Percentiles rank a stretch among this genome's conserved stretches.
phyloP scores from a whole-genome alignment of 1,140 invertebrate genomes.

The Hyphantria cunea region DNA sequence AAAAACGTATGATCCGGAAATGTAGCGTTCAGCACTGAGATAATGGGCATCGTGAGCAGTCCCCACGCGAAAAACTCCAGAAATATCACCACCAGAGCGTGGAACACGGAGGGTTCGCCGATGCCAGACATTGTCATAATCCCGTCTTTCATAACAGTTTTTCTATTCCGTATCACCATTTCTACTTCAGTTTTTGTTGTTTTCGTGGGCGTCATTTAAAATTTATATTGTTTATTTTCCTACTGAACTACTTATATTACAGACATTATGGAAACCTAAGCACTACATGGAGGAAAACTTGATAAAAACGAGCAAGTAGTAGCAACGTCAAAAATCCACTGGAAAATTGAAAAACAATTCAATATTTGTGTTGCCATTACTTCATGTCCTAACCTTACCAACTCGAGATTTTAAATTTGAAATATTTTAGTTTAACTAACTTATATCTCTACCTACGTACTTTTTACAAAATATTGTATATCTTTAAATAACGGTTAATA shows the following conservation, averaged over 20 bases:
- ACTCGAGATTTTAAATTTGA: not conserved
- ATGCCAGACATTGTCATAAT: conserved; percentile 88
- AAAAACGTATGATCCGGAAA: conserved; percentile 99
- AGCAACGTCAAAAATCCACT: conserved; percentile 77
- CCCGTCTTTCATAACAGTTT: conserved; percentile 80
- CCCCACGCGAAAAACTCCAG: conserved; percentile 99
- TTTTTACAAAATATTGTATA: no score
- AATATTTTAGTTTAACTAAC: not conserved
- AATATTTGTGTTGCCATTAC: conserved; percentile 61
- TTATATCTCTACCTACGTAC: not conserved
- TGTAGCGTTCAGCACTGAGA: conserved; percentile 97
- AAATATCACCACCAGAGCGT: conserved; percentile 99
- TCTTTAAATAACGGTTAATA: no score
- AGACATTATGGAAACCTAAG: conserved; percentile 71
- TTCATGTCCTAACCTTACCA: not conserved
- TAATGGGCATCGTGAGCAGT: conserved; percentile 98
- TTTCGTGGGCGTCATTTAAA: conserved; percentile 80
- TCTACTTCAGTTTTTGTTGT: conserved; percentile 80
- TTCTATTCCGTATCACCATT: conserved; percentile 81
- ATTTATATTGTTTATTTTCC: conserved; percentile 56
- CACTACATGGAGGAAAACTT: conserved; percentile 75
- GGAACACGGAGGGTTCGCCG: conserved; percentile 97
- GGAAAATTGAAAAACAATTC: conserved; percentile 76
- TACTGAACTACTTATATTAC: conserved; percentile 71
- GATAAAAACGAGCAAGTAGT: conserved; percentile 63